phyloP scores from a whole-genome alignment of 2,113 vertebrate genomes.

The Sceloporus tristichus region DNA sequence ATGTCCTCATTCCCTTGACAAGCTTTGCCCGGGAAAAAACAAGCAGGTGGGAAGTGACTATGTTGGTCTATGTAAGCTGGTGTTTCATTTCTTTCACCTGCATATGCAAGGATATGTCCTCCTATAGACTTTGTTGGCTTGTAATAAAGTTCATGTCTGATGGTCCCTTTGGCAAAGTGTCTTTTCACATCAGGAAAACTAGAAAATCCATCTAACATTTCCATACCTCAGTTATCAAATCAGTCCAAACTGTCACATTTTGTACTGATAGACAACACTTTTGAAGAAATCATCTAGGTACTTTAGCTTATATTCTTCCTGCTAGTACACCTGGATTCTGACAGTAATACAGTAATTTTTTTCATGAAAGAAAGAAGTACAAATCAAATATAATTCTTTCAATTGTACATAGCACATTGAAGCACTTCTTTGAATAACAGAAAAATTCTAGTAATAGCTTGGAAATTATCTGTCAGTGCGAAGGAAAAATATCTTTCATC shows the following conservation, averaged over 20 bases:
- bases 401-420: constrained; percentile 3
- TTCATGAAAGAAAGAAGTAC: background rate
- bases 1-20: background rate
- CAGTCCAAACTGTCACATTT: background rate
- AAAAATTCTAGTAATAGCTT: background rate
- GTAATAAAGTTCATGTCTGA: no score
- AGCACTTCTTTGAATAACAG: background rate
- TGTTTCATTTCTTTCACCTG: background rate
- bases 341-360: background rate
- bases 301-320: constrained; percentile 1
- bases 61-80: background rate
- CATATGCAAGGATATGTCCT: background rate
- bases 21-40: background rate
- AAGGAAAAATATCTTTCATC: background rate
- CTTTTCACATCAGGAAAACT: background rate
- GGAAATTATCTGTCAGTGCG: constrained; percentile 13
- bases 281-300: background rate
- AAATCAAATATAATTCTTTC: constrained; percentile 3
- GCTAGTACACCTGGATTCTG: background rate
- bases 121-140: background rate
- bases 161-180: background rate
- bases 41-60: background rate
- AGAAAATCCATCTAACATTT: background rate
- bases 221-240: background rate
- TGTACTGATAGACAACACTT: background rate